Conservation (phyloP, 92 coral and sea anemone species). For the Metridium senile region DNA sequence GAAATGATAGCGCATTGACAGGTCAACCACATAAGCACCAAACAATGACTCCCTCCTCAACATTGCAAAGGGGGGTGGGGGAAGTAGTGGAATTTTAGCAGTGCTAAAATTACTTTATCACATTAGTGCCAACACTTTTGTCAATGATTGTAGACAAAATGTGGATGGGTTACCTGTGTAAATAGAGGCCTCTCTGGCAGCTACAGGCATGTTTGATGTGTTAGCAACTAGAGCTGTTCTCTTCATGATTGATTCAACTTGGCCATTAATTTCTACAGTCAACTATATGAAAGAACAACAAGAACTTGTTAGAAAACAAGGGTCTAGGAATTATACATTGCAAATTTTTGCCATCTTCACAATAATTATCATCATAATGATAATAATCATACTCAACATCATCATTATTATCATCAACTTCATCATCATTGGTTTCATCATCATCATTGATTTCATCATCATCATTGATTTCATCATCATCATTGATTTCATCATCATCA, state of each 20-base stretch:
- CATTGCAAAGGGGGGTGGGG: no score
- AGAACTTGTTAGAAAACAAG: background rate
- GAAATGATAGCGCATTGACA: no score
- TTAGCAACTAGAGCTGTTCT: slow-evolving; percentile 98
- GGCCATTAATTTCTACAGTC: slow-evolving; percentile 92
- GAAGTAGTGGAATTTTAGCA: no score
- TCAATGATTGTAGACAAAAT: no score
- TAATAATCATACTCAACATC: no score
- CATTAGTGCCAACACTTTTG: no score
- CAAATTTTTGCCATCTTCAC: background rate
- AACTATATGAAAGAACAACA: slow-evolving; percentile 56
- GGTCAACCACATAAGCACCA: no score
- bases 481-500: background rate
- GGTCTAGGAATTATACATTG: background rate
- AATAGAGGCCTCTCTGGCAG: slow-evolving; percentile 99
- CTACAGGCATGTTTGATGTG: slow-evolving; percentile 99
- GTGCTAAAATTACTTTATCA: no score
- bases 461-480: background rate
- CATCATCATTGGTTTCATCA: background rate
- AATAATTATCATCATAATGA: background rate
- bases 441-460: background rate
- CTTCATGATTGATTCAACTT: slow-evolving; percentile 95
- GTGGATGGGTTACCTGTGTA: slow-evolving; percentile 99
- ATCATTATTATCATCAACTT: background rate
- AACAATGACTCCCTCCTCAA: no score